Conservation (phyloP, 2,888 invertebrate genomes). For the Tiliacea aurago region DNA sequence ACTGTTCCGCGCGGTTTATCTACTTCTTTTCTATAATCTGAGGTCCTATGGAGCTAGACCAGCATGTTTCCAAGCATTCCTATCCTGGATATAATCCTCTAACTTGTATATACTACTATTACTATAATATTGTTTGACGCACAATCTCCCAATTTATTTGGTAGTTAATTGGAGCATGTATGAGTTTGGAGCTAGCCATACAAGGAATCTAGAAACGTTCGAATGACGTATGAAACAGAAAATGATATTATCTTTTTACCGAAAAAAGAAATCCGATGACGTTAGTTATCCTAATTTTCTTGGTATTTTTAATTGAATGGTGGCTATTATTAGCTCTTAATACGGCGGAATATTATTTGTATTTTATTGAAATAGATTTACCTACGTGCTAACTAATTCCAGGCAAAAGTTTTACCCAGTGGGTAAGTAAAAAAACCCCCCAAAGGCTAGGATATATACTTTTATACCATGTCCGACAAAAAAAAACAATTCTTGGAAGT, state of each 20-base stretch:
- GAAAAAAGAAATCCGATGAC: conserved; percentile 10
- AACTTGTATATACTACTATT: no score
- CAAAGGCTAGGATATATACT: not conserved
- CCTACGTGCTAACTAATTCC: not conserved
- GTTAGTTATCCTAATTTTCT: not conserved
- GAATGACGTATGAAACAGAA: conserved; percentile 20
- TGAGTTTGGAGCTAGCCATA: conserved; percentile 2
- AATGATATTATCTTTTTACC: not conserved
- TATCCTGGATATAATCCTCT: no score
- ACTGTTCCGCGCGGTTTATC: no score
- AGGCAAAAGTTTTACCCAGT: not conserved
- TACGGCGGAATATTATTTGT: not conserved
- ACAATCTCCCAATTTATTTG: conserved; percentile 4
- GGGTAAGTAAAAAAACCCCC: not conserved
- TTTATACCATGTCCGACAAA: not conserved
- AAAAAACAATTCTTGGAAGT: conserved; percentile 17
- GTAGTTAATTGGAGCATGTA: not conserved
- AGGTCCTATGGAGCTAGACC: no score
- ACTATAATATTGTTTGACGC: conserved; percentile 21
- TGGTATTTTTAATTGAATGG: not conserved
- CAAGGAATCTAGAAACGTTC: not conserved
- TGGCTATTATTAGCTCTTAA: not conserved
- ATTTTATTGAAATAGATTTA: not conserved
- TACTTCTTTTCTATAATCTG: no score
- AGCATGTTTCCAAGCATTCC: no score